phyloP scores from a whole-genome alignment of 2,888 invertebrate genomes.

The Megaustenia siamemsis region DNA sequence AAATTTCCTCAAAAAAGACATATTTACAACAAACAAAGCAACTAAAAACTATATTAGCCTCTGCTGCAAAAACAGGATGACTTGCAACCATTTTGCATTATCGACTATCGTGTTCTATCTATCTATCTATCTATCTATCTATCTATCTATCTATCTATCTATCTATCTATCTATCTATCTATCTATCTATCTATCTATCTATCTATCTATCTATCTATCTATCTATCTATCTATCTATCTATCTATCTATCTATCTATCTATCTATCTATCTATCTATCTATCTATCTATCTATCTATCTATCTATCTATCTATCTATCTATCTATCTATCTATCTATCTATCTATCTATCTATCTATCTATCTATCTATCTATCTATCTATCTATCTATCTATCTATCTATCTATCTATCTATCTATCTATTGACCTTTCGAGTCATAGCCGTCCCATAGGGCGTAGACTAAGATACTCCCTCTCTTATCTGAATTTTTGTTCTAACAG shows the following conservation, averaged over 20 bases:
- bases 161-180: conserved; percentile 2
- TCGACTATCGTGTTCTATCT: not conserved
- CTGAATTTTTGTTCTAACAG: too few relatives aligned
- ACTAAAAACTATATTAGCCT: too few relatives aligned
- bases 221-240: too few relatives aligned
- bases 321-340: conserved; percentile 1
- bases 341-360: not conserved
- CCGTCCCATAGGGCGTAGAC: too few relatives aligned
- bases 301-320: conserved; percentile 1
- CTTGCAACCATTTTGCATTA: too few relatives aligned
- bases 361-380: not conserved
- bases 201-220: not conserved
- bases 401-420: not conserved
- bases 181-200: conserved; percentile 2
- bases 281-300: conserved; percentile 1
- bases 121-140: conserved; percentile 2
- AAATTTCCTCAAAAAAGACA: too few relatives aligned
- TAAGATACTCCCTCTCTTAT: too few relatives aligned
- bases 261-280: not conserved
- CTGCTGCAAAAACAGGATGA: too few relatives aligned
- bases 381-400: not conserved
- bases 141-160: conserved; percentile 1
- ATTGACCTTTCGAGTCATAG: too few relatives aligned
- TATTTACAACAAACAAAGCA: too few relatives aligned
- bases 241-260: too few relatives aligned